phyloP scores from a whole-genome alignment of 2,113 vertebrate genomes.

The Symphodus melops region DNA sequence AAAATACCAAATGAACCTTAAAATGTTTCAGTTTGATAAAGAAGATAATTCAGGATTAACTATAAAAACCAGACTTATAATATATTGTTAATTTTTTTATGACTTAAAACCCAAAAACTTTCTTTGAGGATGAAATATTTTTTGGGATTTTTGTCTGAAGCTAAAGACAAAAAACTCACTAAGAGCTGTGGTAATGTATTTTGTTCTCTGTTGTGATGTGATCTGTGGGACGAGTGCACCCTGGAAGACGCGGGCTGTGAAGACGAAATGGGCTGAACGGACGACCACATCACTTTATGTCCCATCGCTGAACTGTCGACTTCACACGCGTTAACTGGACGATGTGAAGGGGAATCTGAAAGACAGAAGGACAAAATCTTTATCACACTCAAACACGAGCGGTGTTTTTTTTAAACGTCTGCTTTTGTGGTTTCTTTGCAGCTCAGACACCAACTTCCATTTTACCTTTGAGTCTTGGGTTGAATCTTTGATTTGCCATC shows the following conservation, averaged over 20 bases:
- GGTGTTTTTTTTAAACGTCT: neutral
- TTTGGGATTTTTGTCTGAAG: too few relatives aligned
- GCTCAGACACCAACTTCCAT: slow-evolving; percentile 8
- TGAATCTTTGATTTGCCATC: neutral
- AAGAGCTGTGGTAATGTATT: neutral
- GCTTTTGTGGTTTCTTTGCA: neutral
- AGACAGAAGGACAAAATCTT: slow-evolving; percentile 4
- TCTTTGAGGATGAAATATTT: too few relatives aligned
- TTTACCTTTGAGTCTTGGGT: slow-evolving; percentile 49
- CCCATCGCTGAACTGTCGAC: neutral
- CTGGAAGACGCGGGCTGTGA: neutral
- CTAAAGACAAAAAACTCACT: slow-evolving; percentile 31
- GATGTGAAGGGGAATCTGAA: slow-evolving; percentile 1
- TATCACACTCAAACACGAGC: too few relatives aligned
- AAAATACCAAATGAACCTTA: too few relatives aligned
- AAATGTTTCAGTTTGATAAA: too few relatives aligned
- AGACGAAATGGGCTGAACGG: slow-evolving; percentile 34
- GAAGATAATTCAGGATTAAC: too few relatives aligned
- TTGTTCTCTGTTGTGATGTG: rapidly evolving
- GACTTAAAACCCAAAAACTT: too few relatives aligned
- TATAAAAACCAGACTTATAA: too few relatives aligned
- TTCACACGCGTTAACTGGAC: rapidly evolving
- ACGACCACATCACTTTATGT: slow-evolving; percentile 16
- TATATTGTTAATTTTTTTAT: too few relatives aligned
- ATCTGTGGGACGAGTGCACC: neutral